Conservation (phyloP, 2,888 invertebrate species). For the Dioctria rufipes region DNA sequence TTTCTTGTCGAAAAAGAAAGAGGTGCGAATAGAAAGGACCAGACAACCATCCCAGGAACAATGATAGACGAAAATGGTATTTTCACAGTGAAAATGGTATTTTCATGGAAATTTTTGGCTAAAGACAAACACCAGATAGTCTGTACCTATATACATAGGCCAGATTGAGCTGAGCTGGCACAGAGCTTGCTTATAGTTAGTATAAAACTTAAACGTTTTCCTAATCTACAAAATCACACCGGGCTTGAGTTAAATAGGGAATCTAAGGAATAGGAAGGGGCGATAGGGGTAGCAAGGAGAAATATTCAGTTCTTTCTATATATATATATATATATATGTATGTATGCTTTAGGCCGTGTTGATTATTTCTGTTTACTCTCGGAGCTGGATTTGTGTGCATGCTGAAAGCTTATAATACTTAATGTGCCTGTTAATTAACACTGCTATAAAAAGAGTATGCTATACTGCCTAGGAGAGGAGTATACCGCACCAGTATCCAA, state of each 20-base stretch:
- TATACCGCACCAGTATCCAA: background rate
- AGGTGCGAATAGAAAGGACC: background rate
- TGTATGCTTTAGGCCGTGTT: background rate
- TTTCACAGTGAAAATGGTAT: background rate
- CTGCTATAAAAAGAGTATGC: constrained; percentile 22
- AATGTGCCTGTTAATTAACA: constrained; percentile 50
- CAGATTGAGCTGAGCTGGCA: background rate
- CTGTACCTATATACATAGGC: background rate
- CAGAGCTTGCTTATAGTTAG: background rate
- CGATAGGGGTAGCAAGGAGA: too few species aligned
- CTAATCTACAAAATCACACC: constrained; percentile 21
- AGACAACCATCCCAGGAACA: too few species aligned
- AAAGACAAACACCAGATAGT: background rate
- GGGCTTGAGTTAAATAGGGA: background rate
- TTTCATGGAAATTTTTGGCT: constrained; percentile 33
- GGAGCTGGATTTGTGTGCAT: constrained; percentile 40
- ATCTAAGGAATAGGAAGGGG: too few species aligned
- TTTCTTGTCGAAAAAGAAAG: background rate
- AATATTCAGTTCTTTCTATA: too few species aligned
- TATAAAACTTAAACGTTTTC: background rate
- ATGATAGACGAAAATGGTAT: too few species aligned
- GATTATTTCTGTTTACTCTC: constrained; percentile 28
- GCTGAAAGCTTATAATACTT: constrained; percentile 7
- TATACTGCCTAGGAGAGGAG: background rate
- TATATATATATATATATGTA: too few species aligned